Evolutionary conservation across 2,797 vertebrate species (phyloP).

Genomic region (Sarcoramphus papa): DNA sequence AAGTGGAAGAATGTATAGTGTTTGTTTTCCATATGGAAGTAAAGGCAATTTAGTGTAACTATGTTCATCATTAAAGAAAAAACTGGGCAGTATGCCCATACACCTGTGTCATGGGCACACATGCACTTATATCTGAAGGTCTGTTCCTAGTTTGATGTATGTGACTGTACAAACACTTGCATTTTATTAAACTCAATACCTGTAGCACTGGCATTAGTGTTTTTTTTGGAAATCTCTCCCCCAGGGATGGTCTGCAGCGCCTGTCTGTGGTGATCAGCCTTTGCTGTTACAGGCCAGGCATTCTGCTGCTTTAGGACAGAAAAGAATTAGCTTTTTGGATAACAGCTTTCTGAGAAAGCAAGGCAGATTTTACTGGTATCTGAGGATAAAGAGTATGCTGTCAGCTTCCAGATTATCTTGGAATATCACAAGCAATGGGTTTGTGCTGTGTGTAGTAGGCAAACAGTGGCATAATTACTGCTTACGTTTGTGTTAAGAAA

Average conservation of each 20-base stretch:
- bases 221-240: constrained; percentile 35
- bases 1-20: background rate
- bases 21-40: constrained; percentile 27
- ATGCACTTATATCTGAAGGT: rapidly evolving
- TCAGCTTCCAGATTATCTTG: constrained; percentile 22
- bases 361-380: constrained; percentile 64
- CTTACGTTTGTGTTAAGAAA: constrained; percentile 15
- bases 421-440: constrained; percentile 68
- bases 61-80: constrained; percentile 9
- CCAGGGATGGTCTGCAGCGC: constrained; percentile 22
- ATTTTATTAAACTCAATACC: background rate
- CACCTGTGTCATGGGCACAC: background rate
- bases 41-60: background rate
- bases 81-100: background rate
- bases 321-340: constrained; percentile 60
- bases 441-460: constrained; percentile 70
- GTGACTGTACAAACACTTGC: background rate
- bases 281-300: background rate
- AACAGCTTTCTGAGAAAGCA: constrained; percentile 67
- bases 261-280: constrained; percentile 63
- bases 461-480: constrained; percentile 32
- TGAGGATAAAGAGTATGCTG: background rate
- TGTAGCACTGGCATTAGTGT: background rate
- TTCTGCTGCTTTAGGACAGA: constrained; percentile 56
- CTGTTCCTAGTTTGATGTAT: background rate